Percentiles rank a stretch among this genome's conserved stretches.
These are phyloP conservation scores for Caenorhabditis brenneri DNA, from an alignment of 1,140 invertebrate genomes.

Conservation along the genomic window DNA sequence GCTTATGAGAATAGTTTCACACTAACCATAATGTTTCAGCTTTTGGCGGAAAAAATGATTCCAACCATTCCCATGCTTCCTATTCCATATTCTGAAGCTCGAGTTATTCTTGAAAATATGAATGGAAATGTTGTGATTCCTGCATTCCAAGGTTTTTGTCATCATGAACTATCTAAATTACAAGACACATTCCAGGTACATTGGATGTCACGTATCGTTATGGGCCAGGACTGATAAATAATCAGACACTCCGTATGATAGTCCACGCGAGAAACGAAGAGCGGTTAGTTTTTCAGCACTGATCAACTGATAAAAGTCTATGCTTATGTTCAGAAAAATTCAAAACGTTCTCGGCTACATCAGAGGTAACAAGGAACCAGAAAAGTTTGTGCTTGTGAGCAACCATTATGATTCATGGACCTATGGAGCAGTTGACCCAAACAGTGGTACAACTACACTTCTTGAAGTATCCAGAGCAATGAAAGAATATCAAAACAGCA, in stretches of 20 bases:
- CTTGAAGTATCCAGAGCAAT: conserved; percentile 74
- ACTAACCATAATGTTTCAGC: conserved; percentile 47
- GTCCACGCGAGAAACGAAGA: conserved; percentile 61
- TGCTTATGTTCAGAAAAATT: conserved; percentile 59
- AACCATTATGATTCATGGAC: conserved; percentile 76
- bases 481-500: conserved; percentile 60
- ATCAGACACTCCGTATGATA: conserved; percentile 56
- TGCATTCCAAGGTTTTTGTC: conserved; percentile 62
- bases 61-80: conserved; percentile 66
- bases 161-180: neutral
- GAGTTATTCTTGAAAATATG: conserved; percentile 59
- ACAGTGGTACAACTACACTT: conserved; percentile 73
- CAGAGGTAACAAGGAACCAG: conserved; percentile 65
- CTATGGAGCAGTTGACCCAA: conserved; percentile 70
- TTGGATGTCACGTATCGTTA: conserved; percentile 70
- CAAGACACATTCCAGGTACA: conserved; percentile 48
- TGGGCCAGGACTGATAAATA: conserved; percentile 58
- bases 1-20: neutral
- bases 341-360: conserved; percentile 70
- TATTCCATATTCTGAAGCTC: conserved; percentile 64
- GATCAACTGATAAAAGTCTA: neutral
- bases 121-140: conserved; percentile 55
- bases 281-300: conserved; percentile 45
- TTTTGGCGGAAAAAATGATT: conserved; percentile 48
- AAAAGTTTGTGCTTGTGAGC: conserved; percentile 75